Evolutionary conservation across 2,888 invertebrate species (phyloP).

Genomic region (Drosophila nr. medialis): DNA sequence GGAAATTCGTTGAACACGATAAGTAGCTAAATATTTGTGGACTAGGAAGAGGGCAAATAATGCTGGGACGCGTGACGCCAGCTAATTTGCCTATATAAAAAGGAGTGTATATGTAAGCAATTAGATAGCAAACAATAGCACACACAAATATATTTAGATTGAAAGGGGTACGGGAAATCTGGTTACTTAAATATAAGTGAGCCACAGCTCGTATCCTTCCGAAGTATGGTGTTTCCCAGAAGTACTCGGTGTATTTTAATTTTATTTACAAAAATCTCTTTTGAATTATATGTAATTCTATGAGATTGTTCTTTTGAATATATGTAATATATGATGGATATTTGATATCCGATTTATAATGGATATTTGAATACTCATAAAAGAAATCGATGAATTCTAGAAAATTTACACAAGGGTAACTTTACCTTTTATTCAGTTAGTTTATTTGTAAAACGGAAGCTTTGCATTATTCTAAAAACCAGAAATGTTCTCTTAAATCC

Average conservation of each 20-base stretch:
- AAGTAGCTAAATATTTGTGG: constrained; percentile 52
- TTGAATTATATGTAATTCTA: neutral
- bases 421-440: no score
- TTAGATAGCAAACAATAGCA: neutral
- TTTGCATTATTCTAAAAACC: no score
- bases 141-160: neutral
- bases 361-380: no score
- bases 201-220: neutral
- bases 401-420: no score
- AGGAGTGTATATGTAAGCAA: constrained; percentile 2
- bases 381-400: no score
- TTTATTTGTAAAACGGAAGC: no score
- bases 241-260: neutral
- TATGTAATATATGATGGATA: no score
- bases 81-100: constrained; percentile 35
- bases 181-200: neutral
- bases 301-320: neutral
- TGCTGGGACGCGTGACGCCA: constrained; percentile 39
- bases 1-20: constrained; percentile 40
- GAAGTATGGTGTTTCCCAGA: neutral
- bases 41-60: constrained; percentile 24
- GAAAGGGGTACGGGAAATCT: neutral
- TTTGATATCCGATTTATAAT: no score
- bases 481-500: no score
- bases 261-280: neutral